Conservation (phyloP, 2,113 vertebrate genomes). For the Chaenocephalus aceratus region DNA sequence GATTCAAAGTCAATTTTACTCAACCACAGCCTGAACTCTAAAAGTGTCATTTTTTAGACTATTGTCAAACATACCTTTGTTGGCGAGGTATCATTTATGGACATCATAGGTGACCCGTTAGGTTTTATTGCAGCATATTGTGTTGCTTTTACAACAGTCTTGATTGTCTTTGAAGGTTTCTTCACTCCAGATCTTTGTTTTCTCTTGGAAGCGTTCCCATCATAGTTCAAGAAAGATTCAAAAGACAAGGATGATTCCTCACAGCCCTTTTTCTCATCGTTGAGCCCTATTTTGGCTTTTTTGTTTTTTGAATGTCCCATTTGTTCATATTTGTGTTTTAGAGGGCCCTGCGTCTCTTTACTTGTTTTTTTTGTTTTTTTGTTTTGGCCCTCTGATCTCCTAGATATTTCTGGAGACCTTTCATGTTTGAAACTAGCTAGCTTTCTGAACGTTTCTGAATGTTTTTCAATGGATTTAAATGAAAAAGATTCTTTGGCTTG, state of each 20-base stretch:
- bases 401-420: not conserved
- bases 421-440: constrained; percentile 7
- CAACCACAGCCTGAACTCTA: not conserved
- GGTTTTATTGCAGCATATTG: constrained; percentile 22
- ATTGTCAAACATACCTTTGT: constrained; percentile 71
- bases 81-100: constrained; percentile 1
- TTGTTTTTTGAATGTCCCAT: constrained; percentile 35
- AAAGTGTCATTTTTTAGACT: not conserved
- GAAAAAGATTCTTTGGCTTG: constrained; percentile 14
- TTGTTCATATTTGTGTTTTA: constrained; percentile 26
- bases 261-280: constrained; percentile 41
- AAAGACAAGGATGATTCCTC: constrained; percentile 87
- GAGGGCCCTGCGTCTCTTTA: not conserved
- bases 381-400: constrained; percentile 20
- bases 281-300: constrained; percentile 36
- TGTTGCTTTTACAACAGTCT: constrained; percentile 28
- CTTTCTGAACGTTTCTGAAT: constrained; percentile 6
- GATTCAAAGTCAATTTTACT: not conserved
- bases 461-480: constrained; percentile 27
- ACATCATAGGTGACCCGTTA: not conserved
- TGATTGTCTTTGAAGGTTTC: constrained; percentile 57
- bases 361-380: constrained; percentile 35
- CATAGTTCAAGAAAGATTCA: constrained; percentile 89
- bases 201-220: constrained; percentile 73
- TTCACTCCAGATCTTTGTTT: constrained; percentile 74